Evolutionary conservation across 2,113 vertebrate species (phyloP).

Genomic region (Nanorana parkeri): DNA sequence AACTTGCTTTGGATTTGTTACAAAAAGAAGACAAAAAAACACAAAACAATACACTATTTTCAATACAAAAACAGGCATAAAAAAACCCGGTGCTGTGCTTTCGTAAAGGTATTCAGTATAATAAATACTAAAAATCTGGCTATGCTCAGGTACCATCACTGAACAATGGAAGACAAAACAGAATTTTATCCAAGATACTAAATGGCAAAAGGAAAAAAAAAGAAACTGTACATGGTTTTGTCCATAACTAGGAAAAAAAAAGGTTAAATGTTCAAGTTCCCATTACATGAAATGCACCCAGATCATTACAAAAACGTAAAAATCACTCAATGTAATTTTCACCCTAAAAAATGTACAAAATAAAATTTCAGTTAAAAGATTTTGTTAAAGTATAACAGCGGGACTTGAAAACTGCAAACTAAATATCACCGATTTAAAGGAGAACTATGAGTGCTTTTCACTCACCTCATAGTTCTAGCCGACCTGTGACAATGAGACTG

Average conservation of each 20-base stretch:
- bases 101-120: slow-evolving; percentile 67
- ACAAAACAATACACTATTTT: slow-evolving; percentile 50
- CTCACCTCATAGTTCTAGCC: no score
- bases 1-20: slow-evolving; percentile 69
- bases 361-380: background rate
- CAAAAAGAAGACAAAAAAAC: slow-evolving; percentile 70
- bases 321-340: slow-evolving; percentile 64
- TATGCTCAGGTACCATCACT: slow-evolving; percentile 65
- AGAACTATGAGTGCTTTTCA: no score
- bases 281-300: slow-evolving; percentile 62
- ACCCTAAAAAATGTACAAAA: slow-evolving; percentile 58
- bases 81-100: slow-evolving; percentile 66
- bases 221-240: slow-evolving; percentile 49
- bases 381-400: background rate
- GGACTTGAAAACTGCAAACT: background rate
- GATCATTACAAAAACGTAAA: slow-evolving; percentile 60
- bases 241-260: background rate
- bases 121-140: slow-evolving; percentile 69
- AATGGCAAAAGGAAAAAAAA: slow-evolving; percentile 58
- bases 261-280: background rate
- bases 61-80: slow-evolving; percentile 76
- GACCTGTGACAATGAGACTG: no score
- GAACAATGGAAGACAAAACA: slow-evolving; percentile 71
- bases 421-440: background rate
- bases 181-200: slow-evolving; percentile 44